Percentiles rank a stretch among this genome's conserved stretches.
phyloP scores from a whole-genome alignment of 2,113 vertebrate species.

The Pelusios castaneus region DNA sequence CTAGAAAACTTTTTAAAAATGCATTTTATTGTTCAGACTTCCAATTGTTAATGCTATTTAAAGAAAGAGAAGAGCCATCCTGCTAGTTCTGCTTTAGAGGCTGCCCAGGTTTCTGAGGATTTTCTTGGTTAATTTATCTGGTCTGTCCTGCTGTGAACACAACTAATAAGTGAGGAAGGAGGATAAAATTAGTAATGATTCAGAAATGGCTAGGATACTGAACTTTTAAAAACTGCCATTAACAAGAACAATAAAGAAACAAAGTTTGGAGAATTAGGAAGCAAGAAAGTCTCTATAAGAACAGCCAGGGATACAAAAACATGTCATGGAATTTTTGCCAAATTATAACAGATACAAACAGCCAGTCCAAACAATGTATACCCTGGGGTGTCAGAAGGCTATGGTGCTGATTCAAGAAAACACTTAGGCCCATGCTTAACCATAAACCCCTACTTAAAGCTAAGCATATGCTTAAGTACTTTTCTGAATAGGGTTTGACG shows the following conservation, averaged over 20 bases:
- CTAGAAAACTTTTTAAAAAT: constrained; percentile 46
- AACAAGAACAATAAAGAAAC: neutral
- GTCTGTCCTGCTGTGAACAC: constrained; percentile 67
- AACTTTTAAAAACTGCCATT: neutral
- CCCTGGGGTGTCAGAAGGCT: neutral
- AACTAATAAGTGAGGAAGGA: constrained; percentile 35
- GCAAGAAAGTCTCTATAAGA: constrained; percentile 7
- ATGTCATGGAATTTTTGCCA: neutral
- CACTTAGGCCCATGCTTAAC: neutral
- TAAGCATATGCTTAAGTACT: too few relatives aligned
- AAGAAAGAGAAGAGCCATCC: constrained; percentile 48
- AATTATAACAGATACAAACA: constrained; percentile 4
- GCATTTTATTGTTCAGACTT: constrained; percentile 15
- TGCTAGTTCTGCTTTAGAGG: constrained; percentile 48
- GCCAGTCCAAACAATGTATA: fast-evolving
- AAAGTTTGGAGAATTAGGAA: neutral
- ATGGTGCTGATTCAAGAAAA: neutral
- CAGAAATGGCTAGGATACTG: neutral
- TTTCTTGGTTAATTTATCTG: constrained; percentile 73
- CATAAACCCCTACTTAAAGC: too few relatives aligned
- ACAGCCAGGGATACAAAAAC: neutral
- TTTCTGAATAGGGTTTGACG: neutral
- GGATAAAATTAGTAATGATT: neutral
- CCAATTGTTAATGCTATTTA: constrained; percentile 37
- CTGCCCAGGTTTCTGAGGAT: constrained; percentile 69